A percentile compares a stretch with the other conserved stretches of the same genome.
phyloP scores from a whole-genome alignment of 2,797 vertebrate species.

The Picus viridis region DNA sequence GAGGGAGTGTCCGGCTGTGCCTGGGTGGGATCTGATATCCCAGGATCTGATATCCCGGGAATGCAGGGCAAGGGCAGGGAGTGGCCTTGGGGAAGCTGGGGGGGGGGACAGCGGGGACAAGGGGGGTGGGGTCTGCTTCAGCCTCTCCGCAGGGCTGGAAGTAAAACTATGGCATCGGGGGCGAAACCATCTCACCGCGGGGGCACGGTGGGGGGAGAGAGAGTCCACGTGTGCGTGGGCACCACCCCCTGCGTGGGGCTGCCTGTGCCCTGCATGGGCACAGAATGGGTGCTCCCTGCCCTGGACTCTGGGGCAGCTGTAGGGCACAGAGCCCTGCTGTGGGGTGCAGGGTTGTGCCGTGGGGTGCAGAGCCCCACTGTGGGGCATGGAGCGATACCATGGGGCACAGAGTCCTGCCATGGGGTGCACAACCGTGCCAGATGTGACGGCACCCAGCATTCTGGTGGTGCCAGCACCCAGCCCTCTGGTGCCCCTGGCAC shows the following conservation, averaged over 20 bases:
- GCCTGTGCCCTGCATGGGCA: neutral
- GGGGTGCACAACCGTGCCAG: too few relatives aligned
- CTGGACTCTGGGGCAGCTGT: neutral
- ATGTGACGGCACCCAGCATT: neutral
- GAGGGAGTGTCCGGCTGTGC: neutral
- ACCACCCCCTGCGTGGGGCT: neutral
- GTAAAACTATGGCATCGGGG: neutral
- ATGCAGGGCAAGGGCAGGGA: neutral
- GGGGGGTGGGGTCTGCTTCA: fast-evolving
- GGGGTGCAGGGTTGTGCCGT: neutral
- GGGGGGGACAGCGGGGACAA: too few relatives aligned
- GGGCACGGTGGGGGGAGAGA: neutral
- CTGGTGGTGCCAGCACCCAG: neutral
- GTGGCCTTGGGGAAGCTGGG: neutral
- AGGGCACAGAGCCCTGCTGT: neutral
- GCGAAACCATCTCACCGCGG: fast-evolving
- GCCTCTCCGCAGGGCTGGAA: neutral
- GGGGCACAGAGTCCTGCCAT: neutral
- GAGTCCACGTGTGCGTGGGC: too few relatives aligned
- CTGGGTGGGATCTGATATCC: neutral
- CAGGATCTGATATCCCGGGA: neutral
- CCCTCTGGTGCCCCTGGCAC: neutral
- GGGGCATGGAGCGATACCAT: neutral
- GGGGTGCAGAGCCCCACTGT: neutral
- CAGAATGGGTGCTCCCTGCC: too few relatives aligned